Conservation (phyloP, 2,113 vertebrate species). For the Orthonyx spaldingii region DNA sequence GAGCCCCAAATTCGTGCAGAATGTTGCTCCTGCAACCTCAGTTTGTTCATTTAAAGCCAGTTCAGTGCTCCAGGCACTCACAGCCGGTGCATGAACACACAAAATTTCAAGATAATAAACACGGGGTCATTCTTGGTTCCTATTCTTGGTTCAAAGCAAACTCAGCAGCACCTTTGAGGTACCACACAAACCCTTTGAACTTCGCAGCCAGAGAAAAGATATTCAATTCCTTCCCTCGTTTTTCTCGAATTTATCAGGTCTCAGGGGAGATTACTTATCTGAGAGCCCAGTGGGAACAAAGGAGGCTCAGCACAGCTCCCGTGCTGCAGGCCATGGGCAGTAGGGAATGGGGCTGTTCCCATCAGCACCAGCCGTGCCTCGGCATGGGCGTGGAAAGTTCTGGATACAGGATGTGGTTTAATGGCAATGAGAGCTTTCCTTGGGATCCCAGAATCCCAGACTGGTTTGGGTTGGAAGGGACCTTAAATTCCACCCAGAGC, state of each 20-base stretch:
- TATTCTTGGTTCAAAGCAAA: not conserved
- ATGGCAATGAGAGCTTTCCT: not conserved
- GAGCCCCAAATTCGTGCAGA: not conserved
- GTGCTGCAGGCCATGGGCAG: not conserved
- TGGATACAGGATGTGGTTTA: fast-evolving
- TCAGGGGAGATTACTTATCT: slow-evolving; percentile 28
- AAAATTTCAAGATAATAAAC: not conserved
- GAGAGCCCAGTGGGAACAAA: not conserved
- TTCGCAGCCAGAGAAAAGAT: not conserved
- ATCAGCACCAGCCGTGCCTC: not conserved
- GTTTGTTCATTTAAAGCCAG: not conserved
- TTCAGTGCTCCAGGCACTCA: not conserved
- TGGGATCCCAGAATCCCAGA: not conserved
- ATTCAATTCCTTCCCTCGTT: not conserved
- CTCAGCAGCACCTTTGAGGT: not conserved
- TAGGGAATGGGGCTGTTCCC: not conserved
- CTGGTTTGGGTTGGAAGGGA: not conserved
- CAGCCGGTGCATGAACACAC: not conserved
- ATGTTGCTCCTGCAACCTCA: not conserved
- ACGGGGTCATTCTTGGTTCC: not conserved
- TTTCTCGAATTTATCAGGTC: not conserved
- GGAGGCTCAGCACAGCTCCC: not conserved
- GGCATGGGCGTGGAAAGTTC: not conserved
- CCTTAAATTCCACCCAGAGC: fast-evolving
- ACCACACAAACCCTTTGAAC: not conserved